Evolutionary conservation across 2,797 vertebrate species (phyloP).

Genomic region (Spatula versicolor): DNA sequence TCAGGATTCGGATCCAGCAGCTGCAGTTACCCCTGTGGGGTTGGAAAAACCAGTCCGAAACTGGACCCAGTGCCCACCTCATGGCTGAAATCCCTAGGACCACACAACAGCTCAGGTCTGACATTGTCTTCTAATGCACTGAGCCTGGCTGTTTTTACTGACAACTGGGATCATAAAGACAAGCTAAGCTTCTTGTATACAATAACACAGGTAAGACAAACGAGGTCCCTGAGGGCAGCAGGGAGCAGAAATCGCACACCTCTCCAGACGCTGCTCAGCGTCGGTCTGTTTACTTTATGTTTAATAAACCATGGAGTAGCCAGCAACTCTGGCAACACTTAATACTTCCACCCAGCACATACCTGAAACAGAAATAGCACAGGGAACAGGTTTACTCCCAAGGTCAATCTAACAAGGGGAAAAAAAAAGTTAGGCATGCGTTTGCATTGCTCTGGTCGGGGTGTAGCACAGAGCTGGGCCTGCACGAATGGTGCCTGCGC

Average conservation of each 20-base stretch:
- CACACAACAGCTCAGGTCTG: not conserved
- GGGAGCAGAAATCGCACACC: not conserved
- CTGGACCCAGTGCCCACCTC: not conserved
- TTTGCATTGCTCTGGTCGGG: not conserved
- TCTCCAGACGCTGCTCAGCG: not conserved
- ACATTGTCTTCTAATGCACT: not conserved
- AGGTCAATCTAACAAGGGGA: not conserved
- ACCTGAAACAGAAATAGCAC: not conserved
- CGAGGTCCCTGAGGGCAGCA: not conserved
- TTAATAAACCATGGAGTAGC: not conserved
- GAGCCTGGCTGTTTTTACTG: not conserved
- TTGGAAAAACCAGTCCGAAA: not conserved
- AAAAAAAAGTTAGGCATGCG: not conserved
- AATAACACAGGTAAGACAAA: not conserved
- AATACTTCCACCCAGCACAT: not conserved
- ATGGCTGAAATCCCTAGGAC: not conserved
- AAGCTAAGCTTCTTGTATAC: not conserved
- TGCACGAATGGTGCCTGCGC: not conserved
- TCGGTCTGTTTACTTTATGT: not conserved
- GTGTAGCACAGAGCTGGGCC: not conserved
- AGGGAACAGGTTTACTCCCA: not conserved
- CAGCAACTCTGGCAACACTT: not conserved
- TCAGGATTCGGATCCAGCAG: not conserved
- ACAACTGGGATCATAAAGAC: not conserved
- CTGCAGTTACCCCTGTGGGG: fast-evolving